phyloP scores from a whole-genome alignment of 2,888 invertebrate species.

The Meiosimyza decipiens region DNA sequence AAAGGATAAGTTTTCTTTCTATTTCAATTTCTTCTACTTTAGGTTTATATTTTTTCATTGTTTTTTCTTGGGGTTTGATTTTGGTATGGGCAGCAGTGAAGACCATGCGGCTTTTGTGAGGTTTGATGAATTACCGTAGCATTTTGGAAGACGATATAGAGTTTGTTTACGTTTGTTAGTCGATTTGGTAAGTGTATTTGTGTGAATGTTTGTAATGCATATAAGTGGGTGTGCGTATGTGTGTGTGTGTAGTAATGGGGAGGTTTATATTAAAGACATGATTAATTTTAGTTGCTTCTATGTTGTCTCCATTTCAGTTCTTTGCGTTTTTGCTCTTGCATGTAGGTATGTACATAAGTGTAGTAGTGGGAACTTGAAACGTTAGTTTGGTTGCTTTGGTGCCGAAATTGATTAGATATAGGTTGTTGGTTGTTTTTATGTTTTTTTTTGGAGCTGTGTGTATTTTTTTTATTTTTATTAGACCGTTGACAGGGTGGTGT shows the following conservation, averaged over 20 bases:
- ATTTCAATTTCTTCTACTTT: conserved; percentile 39
- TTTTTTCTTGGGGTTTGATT: conserved; percentile 30
- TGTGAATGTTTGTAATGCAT: not conserved
- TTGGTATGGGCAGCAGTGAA: conserved; percentile 6
- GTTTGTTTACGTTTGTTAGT: conserved; percentile 9
- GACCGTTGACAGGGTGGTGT: not conserved
- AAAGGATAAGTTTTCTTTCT: conserved; percentile 41
- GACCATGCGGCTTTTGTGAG: conserved; percentile 39
- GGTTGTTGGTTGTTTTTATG: conserved; percentile 25
- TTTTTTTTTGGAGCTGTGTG: too few relatives aligned
- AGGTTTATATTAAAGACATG: conserved; percentile 30
- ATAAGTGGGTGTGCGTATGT: conserved; percentile 1
- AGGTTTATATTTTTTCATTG: conserved; percentile 47
- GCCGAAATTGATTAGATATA: conserved; percentile 43
- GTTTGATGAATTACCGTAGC: conserved; percentile 62
- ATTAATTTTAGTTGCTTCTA: conserved; percentile 28
- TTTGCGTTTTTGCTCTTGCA: not conserved
- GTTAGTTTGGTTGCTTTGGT: conserved; percentile 25
- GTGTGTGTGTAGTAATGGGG: conserved; percentile 1
- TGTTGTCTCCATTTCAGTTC: not conserved
- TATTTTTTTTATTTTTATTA: not conserved
- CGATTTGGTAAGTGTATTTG: not conserved
- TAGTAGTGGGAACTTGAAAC: conserved; percentile 32
- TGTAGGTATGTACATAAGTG: conserved; percentile 13
- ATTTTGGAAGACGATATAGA: conserved; percentile 33